Evolutionary conservation across 2,888 invertebrate genomes (phyloP).

Genomic region (Epirrita christyi): DNA sequence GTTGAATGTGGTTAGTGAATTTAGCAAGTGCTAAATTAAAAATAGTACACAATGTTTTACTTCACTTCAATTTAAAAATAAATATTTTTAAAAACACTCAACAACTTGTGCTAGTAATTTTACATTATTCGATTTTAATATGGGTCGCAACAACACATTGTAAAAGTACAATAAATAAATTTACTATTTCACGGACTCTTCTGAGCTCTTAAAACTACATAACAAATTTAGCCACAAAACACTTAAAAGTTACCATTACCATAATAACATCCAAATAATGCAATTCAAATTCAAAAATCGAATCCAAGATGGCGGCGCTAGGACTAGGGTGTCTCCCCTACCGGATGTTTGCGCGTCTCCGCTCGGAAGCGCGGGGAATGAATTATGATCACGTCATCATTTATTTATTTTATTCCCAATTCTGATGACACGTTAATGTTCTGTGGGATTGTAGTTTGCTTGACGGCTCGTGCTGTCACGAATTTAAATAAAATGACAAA

Average conservation of each 20-base stretch:
- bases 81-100: too few species aligned
- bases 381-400: slow-evolving; percentile 58
- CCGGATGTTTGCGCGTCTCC: slow-evolving; percentile 61
- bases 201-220: background rate
- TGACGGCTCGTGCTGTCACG: slow-evolving; percentile 39
- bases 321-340: slow-evolving; percentile 71
- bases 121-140: too few species aligned
- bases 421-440: slow-evolving; percentile 66
- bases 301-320: slow-evolving; percentile 71
- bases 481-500: slow-evolving; percentile 28
- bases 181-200: background rate
- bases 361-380: slow-evolving; percentile 70
- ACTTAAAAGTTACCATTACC: slow-evolving; percentile 42
- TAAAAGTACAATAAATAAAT: background rate
- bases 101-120: too few species aligned
- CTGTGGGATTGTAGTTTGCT: slow-evolving; percentile 57
- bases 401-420: slow-evolving; percentile 68
- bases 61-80: too few species aligned
- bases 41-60: background rate
- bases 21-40: slow-evolving; percentile 2
- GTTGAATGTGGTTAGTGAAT: slow-evolving; percentile 26
- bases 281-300: slow-evolving; percentile 60
- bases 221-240: slow-evolving; percentile 25
- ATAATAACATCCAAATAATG: slow-evolving; percentile 60
- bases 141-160: background rate